phyloP scores from a whole-genome alignment of 2,888 invertebrate genomes.

The Cosmia pyralina region DNA sequence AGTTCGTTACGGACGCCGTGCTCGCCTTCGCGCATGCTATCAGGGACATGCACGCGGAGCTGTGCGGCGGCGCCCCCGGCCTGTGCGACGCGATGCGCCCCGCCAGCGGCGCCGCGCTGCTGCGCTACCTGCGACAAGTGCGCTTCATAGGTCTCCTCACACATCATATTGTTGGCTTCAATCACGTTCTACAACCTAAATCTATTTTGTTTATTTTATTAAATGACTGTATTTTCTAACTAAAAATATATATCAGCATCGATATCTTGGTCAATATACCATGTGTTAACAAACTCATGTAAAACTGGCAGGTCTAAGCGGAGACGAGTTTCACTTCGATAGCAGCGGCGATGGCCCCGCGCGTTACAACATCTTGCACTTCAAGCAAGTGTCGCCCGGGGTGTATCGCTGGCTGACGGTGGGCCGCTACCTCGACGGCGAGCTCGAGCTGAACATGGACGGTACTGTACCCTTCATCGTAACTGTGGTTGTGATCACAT shows the following conservation, averaged over 20 bases:
- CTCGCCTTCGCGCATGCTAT: slow-evolving; percentile 97
- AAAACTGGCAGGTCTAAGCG: slow-evolving; percentile 93
- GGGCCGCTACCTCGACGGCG: slow-evolving; percentile 95
- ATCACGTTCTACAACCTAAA: not conserved
- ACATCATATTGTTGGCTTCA: slow-evolving; percentile 13
- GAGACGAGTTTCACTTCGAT: slow-evolving; percentile 97
- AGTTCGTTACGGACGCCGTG: slow-evolving; percentile 98
- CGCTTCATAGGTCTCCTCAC: slow-evolving; percentile 90
- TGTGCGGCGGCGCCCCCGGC: slow-evolving; percentile 94
- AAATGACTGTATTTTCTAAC: not conserved
- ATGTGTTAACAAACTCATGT: not conserved
- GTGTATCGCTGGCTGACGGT: slow-evolving; percentile 96
- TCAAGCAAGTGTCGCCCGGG: slow-evolving; percentile 94
- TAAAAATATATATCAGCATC: not conserved
- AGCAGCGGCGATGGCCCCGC: slow-evolving; percentile 97
- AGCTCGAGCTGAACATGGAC: slow-evolving; percentile 94
- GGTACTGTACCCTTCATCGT: slow-evolving; percentile 85
- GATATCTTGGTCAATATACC: not conserved
- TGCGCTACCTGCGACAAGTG: slow-evolving; percentile 95
- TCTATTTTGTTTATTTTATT: too few relatives aligned
- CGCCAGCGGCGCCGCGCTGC: slow-evolving; percentile 95
- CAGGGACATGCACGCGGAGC: slow-evolving; percentile 95
- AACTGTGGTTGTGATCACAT: not conserved
- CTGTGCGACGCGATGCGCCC: slow-evolving; percentile 97
- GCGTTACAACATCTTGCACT: slow-evolving; percentile 98